Evolutionary conservation across 2,113 vertebrate species (phyloP).

Genomic region (Toxotes jaculatrix): DNA sequence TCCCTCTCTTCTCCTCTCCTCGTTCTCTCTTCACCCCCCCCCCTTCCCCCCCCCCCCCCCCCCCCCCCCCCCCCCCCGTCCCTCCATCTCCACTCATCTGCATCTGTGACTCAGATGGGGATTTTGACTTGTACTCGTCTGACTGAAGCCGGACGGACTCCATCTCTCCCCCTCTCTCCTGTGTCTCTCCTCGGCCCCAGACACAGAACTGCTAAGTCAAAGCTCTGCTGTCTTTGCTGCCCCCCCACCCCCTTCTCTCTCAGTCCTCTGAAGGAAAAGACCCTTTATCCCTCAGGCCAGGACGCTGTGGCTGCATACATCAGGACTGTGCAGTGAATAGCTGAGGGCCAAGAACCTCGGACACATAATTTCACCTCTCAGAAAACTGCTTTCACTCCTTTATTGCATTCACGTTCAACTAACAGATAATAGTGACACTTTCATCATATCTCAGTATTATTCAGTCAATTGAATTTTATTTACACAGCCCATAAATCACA

Average conservation of each 20-base stretch:
- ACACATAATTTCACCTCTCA: conserved; percentile 14
- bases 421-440: not conserved
- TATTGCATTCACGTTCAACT: not conserved
- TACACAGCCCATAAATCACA: not conserved
- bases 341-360: conserved; percentile 41
- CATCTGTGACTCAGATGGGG: conserved; percentile 78
- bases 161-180: conserved; percentile 48
- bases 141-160: conserved; percentile 75
- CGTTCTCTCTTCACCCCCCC: conserved; percentile 20
- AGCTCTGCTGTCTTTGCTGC: conserved; percentile 36
- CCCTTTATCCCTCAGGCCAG: conserved; percentile 63
- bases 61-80: not conserved
- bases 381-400: conserved; percentile 5
- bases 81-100: conserved; percentile 67
- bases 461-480: not conserved
- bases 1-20: conserved; percentile 54
- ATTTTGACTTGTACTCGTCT: conserved; percentile 67
- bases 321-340: conserved; percentile 36
- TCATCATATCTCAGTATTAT: not conserved
- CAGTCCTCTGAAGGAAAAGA: conserved; percentile 41
- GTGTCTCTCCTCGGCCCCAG: conserved; percentile 45
- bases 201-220: conserved; percentile 68
- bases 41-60: not conserved
- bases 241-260: conserved; percentile 3
- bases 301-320: conserved; percentile 48